Percentiles rank a stretch among this genome's conserved stretches.
Conservation (phyloP, 2,113 vertebrate genomes). For the Gnathonemus echidnorhynchus region DNA sequence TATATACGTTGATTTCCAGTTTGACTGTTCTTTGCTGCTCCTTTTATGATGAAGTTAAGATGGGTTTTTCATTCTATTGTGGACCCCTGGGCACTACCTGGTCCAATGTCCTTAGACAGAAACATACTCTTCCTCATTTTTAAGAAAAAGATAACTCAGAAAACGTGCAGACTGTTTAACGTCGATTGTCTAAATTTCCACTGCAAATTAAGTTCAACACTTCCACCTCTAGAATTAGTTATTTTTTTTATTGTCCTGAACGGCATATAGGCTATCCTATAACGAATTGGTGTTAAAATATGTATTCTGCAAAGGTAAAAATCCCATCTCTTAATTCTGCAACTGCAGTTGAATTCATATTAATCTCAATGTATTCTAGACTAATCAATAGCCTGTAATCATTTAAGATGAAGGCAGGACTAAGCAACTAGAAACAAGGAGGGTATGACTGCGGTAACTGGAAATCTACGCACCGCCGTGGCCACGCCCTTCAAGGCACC, state of each 20-base stretch:
- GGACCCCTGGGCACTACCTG: neutral
- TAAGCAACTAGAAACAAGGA: neutral
- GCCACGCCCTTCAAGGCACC: neutral
- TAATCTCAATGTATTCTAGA: neutral
- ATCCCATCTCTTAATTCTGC: neutral
- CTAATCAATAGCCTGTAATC: neutral
- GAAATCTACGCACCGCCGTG: neutral
- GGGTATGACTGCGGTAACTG: neutral
- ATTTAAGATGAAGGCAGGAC: neutral
- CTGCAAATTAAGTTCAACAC: neutral
- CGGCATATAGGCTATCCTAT: neutral
- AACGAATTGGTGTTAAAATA: neutral
- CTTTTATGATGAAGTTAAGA: neutral
- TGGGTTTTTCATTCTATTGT: neutral
- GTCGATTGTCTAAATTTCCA: neutral
- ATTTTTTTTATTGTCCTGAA: neutral
- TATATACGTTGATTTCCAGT: neutral
- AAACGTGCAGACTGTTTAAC: too few species aligned
- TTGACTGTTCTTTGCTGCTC: neutral
- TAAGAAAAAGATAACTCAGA: neutral
- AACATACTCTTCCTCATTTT: neutral
- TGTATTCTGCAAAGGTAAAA: neutral
- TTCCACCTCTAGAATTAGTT: neutral
- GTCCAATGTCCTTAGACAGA: neutral
- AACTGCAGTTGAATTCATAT: neutral